phyloP scores from a whole-genome alignment of 2,797 vertebrate genomes.

The Parambassis ranga region DNA sequence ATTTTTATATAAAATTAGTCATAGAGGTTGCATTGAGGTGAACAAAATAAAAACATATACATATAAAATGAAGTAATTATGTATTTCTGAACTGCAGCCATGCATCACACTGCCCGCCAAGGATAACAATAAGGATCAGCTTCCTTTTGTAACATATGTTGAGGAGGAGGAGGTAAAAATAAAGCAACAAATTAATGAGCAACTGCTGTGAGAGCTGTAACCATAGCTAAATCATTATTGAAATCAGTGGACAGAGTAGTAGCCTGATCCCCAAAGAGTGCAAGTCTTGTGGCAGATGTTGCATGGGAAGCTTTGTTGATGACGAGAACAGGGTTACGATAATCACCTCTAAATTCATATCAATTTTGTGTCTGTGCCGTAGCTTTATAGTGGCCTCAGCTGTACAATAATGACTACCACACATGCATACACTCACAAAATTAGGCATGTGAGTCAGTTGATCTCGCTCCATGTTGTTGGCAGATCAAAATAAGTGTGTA shows the following conservation, averaged over 20 bases:
- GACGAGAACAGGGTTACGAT: conserved; percentile 20
- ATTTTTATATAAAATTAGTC: conserved; percentile 1
- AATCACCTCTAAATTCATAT: conserved; percentile 19
- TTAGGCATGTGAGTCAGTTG: too few species aligned
- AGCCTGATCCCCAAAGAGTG: not conserved
- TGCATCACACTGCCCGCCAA: not conserved
- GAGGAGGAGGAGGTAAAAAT: too few species aligned
- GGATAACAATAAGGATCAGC: not conserved
- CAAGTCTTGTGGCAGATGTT: conserved; percentile 11
- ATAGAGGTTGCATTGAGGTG: not conserved
- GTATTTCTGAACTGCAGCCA: not conserved
- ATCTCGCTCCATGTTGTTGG: not conserved
- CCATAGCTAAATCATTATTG: not conserved
- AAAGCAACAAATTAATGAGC: not conserved
- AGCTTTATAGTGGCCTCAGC: not conserved
- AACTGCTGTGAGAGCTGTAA: not conserved
- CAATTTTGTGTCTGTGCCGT: not conserved
- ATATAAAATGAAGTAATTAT: not conserved
- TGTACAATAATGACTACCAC: not conserved
- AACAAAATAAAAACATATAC: too few species aligned
- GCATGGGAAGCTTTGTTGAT: not conserved
- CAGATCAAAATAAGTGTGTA: not conserved
- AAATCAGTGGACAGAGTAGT: not conserved
- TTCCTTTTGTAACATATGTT: too few species aligned
- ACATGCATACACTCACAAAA: too few species aligned